Conservation (phyloP, 2,888 invertebrate genomes). For the Hirtodrosophila cameraria region DNA sequence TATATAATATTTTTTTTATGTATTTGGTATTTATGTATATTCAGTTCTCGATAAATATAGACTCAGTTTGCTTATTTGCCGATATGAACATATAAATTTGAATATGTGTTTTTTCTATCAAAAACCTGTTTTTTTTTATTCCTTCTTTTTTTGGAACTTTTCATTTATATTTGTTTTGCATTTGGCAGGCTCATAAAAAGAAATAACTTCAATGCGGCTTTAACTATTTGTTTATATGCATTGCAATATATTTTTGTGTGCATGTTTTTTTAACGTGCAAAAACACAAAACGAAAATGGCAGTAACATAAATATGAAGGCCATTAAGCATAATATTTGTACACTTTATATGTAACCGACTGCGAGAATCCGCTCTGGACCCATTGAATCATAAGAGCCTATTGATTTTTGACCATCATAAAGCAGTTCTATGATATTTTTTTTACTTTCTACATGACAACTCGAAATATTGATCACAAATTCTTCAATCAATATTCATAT, state of each 20-base stretch:
- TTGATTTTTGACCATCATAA: no score
- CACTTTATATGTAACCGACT: no score
- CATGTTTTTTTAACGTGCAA: neutral
- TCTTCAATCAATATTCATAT: no score
- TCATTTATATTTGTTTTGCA: slow-evolving; percentile 14
- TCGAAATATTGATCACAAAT: no score
- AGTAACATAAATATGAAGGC: slow-evolving; percentile 9
- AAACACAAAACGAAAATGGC: slow-evolving; percentile 7
- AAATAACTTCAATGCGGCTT: slow-evolving; percentile 5
- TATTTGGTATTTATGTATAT: slow-evolving; percentile 34
- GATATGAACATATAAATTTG: neutral
- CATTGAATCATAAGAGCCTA: no score
- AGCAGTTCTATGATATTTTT: no score
- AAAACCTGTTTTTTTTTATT: no score
- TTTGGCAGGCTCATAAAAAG: slow-evolving; percentile 10
- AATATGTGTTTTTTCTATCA: neutral
- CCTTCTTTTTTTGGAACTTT: slow-evolving; percentile 17
- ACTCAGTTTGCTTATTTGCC: slow-evolving; percentile 22
- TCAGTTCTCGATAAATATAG: slow-evolving; percentile 2
- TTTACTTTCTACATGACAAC: no score
- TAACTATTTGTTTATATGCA: slow-evolving; percentile 24
- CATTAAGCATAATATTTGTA: neutral
- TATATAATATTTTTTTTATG: slow-evolving; percentile 14
- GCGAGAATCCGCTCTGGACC: no score
- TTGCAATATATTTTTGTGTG: slow-evolving; percentile 6